Evolutionary conservation across 2,888 invertebrate species (phyloP).

Genomic region (Diaphora mendica): DNA sequence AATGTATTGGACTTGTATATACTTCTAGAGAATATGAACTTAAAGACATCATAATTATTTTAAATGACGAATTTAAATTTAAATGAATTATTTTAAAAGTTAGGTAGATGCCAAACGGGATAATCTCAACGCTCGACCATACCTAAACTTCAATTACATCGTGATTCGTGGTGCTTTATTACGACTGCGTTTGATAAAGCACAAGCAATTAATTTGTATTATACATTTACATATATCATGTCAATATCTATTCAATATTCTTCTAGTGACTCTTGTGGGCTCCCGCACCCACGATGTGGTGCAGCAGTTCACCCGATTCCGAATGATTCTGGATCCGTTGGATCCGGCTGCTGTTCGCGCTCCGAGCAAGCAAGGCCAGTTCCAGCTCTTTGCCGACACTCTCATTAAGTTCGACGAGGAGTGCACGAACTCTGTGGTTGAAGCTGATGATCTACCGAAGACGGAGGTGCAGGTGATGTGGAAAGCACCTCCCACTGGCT

Average conservation of each 20-base stretch:
- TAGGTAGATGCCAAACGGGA: too few relatives aligned
- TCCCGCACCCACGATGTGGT: conserved; percentile 88
- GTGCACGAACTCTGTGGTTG: conserved; percentile 94
- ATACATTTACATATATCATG: background rate
- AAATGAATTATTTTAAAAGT: too few relatives aligned
- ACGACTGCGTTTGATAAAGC: background rate
- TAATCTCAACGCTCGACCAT: too few relatives aligned
- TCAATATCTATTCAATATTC: background rate
- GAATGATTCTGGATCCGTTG: conserved; percentile 90
- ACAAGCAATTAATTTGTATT: background rate
- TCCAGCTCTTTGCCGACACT: conserved; percentile 86
- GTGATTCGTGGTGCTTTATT: background rate
- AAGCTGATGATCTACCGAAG: conserved; percentile 92
- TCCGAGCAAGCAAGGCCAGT: conserved; percentile 75
- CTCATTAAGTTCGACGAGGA: conserved; percentile 91
- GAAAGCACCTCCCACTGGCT: conserved; percentile 94
- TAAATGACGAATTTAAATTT: too few relatives aligned
- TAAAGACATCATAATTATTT: too few relatives aligned
- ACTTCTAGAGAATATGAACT: too few relatives aligned
- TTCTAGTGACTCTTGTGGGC: conserved; percentile 89
- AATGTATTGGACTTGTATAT: too few relatives aligned
- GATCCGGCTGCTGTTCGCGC: conserved; percentile 73
- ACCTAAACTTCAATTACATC: background rate
- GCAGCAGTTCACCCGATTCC: conserved; percentile 93
- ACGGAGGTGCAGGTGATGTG: conserved; percentile 95